These are phyloP conservation scores for Microchirus variegatus DNA, from an alignment of 2,797 vertebrate genomes.

Conservation along the genomic window DNA sequence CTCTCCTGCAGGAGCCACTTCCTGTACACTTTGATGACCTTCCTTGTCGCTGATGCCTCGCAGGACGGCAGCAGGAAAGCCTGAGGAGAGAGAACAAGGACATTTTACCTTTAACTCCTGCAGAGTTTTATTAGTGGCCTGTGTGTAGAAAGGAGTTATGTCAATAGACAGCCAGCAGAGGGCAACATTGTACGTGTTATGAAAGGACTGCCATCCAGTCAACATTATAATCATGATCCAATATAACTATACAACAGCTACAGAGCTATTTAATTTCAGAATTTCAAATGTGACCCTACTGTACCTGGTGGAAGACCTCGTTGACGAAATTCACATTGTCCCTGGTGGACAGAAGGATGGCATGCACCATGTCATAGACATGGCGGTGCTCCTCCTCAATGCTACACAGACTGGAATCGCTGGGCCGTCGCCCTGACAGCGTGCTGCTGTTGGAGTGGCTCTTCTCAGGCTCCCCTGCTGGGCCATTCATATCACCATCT, in stretches of 20 bases:
- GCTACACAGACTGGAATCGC: conserved; percentile 93
- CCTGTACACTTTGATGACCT: conserved; percentile 96
- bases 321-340: conserved; percentile 99
- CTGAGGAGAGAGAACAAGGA: conserved; percentile 65
- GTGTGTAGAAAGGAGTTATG: not conserved
- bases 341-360: conserved; percentile 92
- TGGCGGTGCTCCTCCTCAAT: conserved; percentile 92
- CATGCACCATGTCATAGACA: conserved; percentile 95
- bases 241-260: not conserved
- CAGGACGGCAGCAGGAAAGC: conserved; percentile 95
- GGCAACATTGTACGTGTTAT: conserved; percentile 55
- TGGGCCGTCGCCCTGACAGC: conserved; percentile 89
- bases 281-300: not conserved
- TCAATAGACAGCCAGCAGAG: conserved; percentile 58
- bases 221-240: not conserved
- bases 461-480: conserved; percentile 85
- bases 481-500: conserved; percentile 78
- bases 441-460: conserved; percentile 93
- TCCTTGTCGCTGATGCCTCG: conserved; percentile 90
- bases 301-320: conserved; percentile 97
- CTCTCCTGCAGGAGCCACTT: conserved; percentile 96
- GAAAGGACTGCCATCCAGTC: not conserved
- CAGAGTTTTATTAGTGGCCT: not conserved
- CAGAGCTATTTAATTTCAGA: not conserved
- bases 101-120: not conserved